A percentile compares a stretch with the other conserved stretches of the same genome.
Evolutionary conservation across 2,797 vertebrate species (phyloP).

Genomic region (Sebastolobus alascanus): DNA sequence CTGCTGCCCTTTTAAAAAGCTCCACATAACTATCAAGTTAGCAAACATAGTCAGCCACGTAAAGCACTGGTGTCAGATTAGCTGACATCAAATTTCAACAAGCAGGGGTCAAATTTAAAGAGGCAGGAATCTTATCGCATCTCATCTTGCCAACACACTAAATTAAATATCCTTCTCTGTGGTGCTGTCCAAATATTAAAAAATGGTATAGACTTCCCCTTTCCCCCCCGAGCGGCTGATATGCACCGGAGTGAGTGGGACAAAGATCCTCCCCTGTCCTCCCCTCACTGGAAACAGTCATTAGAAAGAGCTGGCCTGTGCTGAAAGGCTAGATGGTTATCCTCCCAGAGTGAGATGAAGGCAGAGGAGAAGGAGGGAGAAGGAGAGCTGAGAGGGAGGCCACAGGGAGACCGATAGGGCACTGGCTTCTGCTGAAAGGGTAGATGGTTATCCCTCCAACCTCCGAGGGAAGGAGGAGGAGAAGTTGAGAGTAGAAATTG

Average conservation of each 20-base stretch:
- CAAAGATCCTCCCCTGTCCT: constrained; percentile 70
- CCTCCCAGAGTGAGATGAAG: constrained; percentile 60
- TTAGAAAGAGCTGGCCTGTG: constrained; percentile 72
- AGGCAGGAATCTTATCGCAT: constrained; percentile 19
- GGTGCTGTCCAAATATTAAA: constrained; percentile 36
- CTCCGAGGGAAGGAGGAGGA: constrained; percentile 24
- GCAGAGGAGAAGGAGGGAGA: constrained; percentile 46
- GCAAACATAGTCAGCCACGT: constrained; percentile 13
- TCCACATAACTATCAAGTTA: not conserved
- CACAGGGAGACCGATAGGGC: constrained; percentile 65
- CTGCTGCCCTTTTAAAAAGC: not conserved
- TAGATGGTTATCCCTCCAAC: constrained; percentile 72
- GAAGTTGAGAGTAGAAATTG: constrained; percentile 14
- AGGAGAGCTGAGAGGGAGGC: constrained; percentile 39
- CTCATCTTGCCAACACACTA: constrained; percentile 34
- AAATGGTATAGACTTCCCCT: constrained; percentile 9
- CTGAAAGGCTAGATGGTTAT: constrained; percentile 81
- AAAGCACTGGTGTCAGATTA: constrained; percentile 6
- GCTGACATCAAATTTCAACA: constrained; percentile 1
- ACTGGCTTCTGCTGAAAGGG: constrained; percentile 72
- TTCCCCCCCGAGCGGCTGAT: constrained; percentile 28
- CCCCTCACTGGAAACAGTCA: constrained; percentile 68
- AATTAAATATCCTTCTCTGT: constrained; percentile 36
- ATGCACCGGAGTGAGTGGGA: constrained; percentile 31
- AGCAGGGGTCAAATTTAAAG: constrained; percentile 14